A percentile compares a stretch with the other conserved stretches of the same genome.
phyloP scores from a whole-genome alignment of 2,113 vertebrate genomes.

The Chionomys nivalis region DNA sequence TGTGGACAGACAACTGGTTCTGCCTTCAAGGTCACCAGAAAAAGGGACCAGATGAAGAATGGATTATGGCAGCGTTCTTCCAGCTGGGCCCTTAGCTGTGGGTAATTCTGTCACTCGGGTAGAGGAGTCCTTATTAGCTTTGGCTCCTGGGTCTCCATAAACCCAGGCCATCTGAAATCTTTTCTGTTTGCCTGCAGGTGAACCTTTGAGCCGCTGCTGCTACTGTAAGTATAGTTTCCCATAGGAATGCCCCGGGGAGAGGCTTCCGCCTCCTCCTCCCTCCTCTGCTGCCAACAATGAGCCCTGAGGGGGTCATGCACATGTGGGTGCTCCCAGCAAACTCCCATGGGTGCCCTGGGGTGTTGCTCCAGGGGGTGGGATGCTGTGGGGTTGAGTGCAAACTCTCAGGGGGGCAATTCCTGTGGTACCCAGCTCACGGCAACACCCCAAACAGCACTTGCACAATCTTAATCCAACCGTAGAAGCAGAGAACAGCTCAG shows the following conservation, averaged over 20 bases:
- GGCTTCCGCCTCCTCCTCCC: not conserved
- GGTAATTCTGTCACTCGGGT: not conserved
- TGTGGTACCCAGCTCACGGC: not conserved
- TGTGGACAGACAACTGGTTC: not conserved
- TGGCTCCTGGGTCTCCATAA: not conserved
- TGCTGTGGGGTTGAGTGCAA: not conserved
- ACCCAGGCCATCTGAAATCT: not conserved
- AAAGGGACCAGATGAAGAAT: not conserved
- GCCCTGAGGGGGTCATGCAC: not conserved
- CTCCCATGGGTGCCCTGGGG: not conserved
- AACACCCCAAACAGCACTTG: not conserved
- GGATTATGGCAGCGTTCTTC: not conserved
- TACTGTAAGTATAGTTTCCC: not conserved
- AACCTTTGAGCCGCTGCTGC: not conserved
- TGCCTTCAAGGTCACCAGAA: not conserved
- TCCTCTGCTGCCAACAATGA: constrained; percentile 9
- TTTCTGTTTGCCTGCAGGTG: not conserved
- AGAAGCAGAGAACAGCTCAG: not conserved
- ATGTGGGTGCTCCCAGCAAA: not conserved
- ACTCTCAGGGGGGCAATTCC: not conserved
- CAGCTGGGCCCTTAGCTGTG: not conserved
- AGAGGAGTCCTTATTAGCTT: not conserved
- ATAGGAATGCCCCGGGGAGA: not conserved
- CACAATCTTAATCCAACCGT: not conserved
- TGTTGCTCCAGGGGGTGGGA: not conserved